Evolutionary conservation across 2,888 invertebrate genomes (phyloP).

Genomic region (Ptilodon capucinus): DNA sequence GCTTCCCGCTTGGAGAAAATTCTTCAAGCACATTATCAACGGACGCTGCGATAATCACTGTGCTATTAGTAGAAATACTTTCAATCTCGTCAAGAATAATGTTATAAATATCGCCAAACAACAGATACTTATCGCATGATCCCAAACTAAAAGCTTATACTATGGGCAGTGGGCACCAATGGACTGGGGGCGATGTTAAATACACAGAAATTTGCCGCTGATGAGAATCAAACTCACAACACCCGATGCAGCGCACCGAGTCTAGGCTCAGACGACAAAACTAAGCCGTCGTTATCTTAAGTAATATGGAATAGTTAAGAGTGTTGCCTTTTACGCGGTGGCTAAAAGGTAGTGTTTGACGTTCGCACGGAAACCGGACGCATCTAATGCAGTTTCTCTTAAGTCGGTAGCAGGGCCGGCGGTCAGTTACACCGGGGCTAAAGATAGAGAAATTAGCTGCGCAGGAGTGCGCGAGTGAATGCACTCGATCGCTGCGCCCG

Average conservation of each 20-base stretch:
- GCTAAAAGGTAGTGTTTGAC: conserved; percentile 46
- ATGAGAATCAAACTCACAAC: no score
- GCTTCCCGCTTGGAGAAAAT: conserved; percentile 59
- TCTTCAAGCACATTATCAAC: conserved; percentile 50
- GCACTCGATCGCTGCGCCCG: conserved; percentile 54
- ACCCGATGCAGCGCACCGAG: no score
- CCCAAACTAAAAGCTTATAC: no score
- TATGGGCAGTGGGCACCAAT: no score
- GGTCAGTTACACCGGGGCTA: conserved; percentile 80
- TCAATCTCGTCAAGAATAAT: conserved; percentile 38
- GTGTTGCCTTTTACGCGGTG: background rate
- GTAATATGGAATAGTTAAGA: background rate
- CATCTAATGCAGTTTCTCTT: conserved; percentile 79
- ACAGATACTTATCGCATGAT: no score
- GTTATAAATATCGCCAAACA: no score
- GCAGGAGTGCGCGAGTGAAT: conserved; percentile 70
- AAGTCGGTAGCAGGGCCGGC: conserved; percentile 57
- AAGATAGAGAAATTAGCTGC: conserved; percentile 81
- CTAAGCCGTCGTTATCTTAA: no score
- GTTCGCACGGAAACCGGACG: conserved; percentile 71
- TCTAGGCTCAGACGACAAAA: no score
- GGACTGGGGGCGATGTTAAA: no score
- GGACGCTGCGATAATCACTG: conserved; percentile 43
- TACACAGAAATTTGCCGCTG: no score
- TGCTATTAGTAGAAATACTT: conserved; percentile 50